Evolutionary conservation across 2,888 invertebrate genomes (phyloP).

Genomic region (Norana najaformis): DNA sequence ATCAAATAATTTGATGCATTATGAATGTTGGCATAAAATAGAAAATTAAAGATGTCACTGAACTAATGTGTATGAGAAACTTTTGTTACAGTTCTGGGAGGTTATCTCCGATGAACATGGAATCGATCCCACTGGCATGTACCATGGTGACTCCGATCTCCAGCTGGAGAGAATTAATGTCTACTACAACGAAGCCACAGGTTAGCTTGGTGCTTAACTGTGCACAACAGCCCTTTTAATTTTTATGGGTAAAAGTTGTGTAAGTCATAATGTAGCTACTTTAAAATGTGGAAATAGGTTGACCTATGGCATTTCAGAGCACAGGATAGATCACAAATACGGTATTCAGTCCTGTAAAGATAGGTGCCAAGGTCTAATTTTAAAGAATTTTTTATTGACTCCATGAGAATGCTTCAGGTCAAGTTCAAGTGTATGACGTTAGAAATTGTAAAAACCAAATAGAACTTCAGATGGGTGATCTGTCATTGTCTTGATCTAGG

Average conservation of each 20-base stretch:
- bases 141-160: conserved; percentile 50
- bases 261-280: neutral
- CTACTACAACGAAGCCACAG: conserved; percentile 84
- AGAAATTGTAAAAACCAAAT: neutral
- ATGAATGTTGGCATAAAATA: neutral
- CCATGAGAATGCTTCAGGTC: too few relatives aligned
- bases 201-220: conserved; percentile 27
- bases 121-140: conserved; percentile 54
- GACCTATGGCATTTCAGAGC: too few relatives aligned
- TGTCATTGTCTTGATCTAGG: neutral
- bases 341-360: too few relatives aligned
- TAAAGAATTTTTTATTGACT: too few relatives aligned
- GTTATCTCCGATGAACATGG: conserved; percentile 60
- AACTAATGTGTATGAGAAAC: neutral
- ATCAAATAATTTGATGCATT: neutral
- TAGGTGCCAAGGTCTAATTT: too few relatives aligned
- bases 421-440: too few relatives aligned
- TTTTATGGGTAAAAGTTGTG: neutral
- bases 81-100: conserved; percentile 52
- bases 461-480: neutral
- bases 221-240: neutral
- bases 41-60: neutral
- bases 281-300: too few relatives aligned
- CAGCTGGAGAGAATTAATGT: conserved; percentile 68
- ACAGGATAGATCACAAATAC: too few relatives aligned